These are phyloP conservation scores for Paradoxurus hermaphroditus DNA, from an alignment of 2,113 vertebrate species.

Conservation along the genomic window DNA sequence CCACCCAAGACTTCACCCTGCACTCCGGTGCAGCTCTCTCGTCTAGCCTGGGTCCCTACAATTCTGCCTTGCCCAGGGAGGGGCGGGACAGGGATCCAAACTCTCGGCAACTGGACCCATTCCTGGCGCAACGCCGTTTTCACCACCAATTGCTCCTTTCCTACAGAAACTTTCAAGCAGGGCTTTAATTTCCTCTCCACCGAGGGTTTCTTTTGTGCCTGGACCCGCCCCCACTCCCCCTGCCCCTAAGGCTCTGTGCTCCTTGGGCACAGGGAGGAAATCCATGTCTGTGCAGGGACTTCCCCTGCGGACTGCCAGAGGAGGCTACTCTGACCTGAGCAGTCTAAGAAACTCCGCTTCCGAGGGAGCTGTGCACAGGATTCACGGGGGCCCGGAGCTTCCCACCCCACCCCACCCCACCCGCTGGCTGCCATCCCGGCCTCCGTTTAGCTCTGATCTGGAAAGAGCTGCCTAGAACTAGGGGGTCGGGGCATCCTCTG, in stretches of 20 bases:
- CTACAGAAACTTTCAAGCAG: neutral
- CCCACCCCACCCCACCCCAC: neutral
- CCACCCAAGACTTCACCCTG: neutral
- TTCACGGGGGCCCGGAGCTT: neutral
- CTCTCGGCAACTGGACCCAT: neutral
- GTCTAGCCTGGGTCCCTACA: neutral
- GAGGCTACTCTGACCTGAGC: slow-evolving; percentile 85
- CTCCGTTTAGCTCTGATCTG: slow-evolving; percentile 58
- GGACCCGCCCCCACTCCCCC: neutral
- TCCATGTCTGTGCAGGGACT: slow-evolving; percentile 82
- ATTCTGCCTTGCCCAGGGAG: neutral
- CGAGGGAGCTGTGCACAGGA: slow-evolving; percentile 84
- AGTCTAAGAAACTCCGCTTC: slow-evolving; percentile 85
- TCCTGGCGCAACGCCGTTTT: neutral
- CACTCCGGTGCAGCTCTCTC: neutral
- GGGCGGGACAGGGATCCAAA: neutral
- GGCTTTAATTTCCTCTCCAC: neutral
- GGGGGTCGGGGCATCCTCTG: neutral
- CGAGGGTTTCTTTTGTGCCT: neutral
- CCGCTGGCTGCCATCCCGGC: slow-evolving; percentile 49
- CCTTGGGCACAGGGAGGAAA: slow-evolving; percentile 83
- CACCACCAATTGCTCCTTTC: neutral
- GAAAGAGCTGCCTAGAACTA: neutral
- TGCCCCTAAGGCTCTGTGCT: neutral
- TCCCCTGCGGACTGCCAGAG: slow-evolving; percentile 82